Conservation (phyloP, 1,140 invertebrate species). For the Tetramorium parvispinum region DNA sequence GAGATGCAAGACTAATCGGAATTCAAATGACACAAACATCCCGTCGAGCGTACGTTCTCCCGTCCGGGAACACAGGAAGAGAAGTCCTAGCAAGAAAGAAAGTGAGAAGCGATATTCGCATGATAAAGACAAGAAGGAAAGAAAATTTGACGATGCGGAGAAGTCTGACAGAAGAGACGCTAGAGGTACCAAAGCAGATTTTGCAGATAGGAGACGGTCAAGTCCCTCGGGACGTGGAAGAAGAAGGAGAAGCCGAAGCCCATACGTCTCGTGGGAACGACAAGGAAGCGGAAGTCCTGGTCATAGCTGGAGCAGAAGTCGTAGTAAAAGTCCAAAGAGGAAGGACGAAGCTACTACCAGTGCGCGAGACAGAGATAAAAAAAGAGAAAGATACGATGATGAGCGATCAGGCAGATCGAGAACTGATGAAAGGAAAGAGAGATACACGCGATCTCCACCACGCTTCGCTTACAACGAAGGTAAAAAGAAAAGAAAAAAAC, state of each 20-base stretch:
- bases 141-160: slow-evolving; percentile 74
- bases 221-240: slow-evolving; percentile 76
- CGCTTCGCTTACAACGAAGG: slow-evolving; percentile 73
- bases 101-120: slow-evolving; percentile 70
- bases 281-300: slow-evolving; percentile 76
- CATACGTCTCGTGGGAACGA: slow-evolving; percentile 77
- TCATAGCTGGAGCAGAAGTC: slow-evolving; percentile 80
- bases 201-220: slow-evolving; percentile 67
- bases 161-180: slow-evolving; percentile 62
- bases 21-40: slow-evolving; percentile 20
- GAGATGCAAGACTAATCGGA: slow-evolving; percentile 41
- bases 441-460: slow-evolving; percentile 76
- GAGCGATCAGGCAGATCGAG: slow-evolving; percentile 70
- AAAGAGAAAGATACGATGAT: slow-evolving; percentile 73
- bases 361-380: slow-evolving; percentile 59
- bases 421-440: slow-evolving; percentile 78
- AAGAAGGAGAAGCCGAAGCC: slow-evolving; percentile 73
- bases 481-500: slow-evolving; percentile 18
- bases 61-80: slow-evolving; percentile 65
- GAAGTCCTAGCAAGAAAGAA: slow-evolving; percentile 74
- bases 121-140: slow-evolving; percentile 74
- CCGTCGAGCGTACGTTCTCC: slow-evolving; percentile 47
- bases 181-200: slow-evolving; percentile 64
- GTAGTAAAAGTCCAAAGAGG: slow-evolving; percentile 81
- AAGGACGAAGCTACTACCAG: slow-evolving; percentile 69